A percentile compares a stretch with the other conserved stretches of the same genome.
Evolutionary conservation across 2,888 invertebrate genomes (phyloP).

Genomic region (Drosophila anceps): DNA sequence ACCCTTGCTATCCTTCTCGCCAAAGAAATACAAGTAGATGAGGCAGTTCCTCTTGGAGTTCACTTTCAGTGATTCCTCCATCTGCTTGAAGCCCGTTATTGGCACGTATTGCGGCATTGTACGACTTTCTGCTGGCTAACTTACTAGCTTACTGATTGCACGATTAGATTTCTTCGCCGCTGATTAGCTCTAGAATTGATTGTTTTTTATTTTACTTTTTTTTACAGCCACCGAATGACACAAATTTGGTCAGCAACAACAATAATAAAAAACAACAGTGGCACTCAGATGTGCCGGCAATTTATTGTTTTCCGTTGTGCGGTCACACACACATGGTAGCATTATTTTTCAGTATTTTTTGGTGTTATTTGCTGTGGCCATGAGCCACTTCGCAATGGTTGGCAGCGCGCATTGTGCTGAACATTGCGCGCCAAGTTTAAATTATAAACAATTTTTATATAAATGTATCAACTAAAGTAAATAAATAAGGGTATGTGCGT

Average conservation of each 20-base stretch:
- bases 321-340: conserved; percentile 10
- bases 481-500: neutral
- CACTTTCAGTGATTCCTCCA: conserved; percentile 51
- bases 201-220: neutral
- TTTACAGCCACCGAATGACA: conserved; percentile 26
- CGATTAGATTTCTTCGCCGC: conserved; percentile 31
- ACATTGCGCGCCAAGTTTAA: conserved; percentile 9
- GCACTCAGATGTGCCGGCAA: conserved; percentile 22
- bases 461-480: neutral
- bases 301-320: neutral
- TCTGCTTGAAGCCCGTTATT: conserved; percentile 44
- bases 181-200: no score
- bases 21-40: conserved; percentile 71
- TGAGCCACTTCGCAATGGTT: neutral
- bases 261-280: conserved; percentile 21
- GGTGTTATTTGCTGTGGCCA: neutral
- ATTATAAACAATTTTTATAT: no score
- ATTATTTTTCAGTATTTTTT: conserved; percentile 21
- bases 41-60: conserved; percentile 38
- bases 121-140: neutral
- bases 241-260: conserved; percentile 3
- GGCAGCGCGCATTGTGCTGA: neutral
- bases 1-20: conserved; percentile 86
- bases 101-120: conserved; percentile 61
- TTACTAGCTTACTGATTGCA: neutral